Conservation (phyloP, 2,113 vertebrate species). For the Chaetodon auriga region DNA sequence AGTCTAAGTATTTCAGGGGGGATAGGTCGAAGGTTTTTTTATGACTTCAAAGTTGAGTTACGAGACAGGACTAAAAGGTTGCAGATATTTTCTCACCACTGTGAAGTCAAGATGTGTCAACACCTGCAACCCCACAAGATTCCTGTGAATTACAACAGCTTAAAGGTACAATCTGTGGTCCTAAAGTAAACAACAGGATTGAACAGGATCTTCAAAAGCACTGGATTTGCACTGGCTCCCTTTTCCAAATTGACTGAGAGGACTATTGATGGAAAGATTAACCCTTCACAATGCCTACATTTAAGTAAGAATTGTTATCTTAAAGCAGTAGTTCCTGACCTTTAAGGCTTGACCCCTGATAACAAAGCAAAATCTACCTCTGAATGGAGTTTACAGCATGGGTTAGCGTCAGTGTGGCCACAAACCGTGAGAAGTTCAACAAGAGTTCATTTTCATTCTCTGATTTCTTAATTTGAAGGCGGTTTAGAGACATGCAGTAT, state of each 20-base stretch:
- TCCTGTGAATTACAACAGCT: not conserved
- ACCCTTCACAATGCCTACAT: not conserved
- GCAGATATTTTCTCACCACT: not conserved
- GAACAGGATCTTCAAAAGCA: not conserved
- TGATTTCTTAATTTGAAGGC: not conserved
- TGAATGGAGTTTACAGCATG: not conserved
- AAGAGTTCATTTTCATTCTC: not conserved
- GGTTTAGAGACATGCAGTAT: not conserved
- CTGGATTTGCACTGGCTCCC: not conserved
- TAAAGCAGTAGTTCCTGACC: not conserved
- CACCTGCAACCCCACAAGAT: not conserved
- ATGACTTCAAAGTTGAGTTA: not conserved
- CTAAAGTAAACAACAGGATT: slow-evolving; percentile 16
- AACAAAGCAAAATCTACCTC: not conserved
- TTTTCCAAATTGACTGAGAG: not conserved
- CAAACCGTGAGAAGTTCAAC: not conserved
- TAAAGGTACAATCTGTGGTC: slow-evolving; percentile 15
- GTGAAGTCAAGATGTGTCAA: not conserved
- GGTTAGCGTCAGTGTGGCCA: not conserved
- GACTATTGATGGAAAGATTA: not conserved
- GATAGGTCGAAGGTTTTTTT: no score
- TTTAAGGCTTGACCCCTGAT: not conserved
- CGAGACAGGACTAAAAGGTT: not conserved
- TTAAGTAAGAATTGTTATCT: not conserved
- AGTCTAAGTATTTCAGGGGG: not conserved